These are phyloP conservation scores for Catocala nupta DNA, from an alignment of 2,888 invertebrate genomes.

Conservation along the genomic window DNA sequence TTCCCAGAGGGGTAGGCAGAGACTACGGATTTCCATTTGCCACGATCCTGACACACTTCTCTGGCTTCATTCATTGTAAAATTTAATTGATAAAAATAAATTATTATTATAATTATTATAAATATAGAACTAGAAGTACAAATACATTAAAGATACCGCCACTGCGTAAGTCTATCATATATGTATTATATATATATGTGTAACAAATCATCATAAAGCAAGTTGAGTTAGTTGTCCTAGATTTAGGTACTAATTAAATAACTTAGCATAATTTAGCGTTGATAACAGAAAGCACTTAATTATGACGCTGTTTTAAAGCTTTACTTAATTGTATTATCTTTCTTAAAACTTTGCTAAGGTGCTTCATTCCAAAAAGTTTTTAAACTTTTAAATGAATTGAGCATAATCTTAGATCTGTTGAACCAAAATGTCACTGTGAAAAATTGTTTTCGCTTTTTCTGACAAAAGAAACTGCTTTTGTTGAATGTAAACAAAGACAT, in stretches of 20 bases:
- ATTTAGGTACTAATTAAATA: neutral
- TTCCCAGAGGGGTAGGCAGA: no score
- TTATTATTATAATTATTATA: no score
- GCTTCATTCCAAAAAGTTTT: conserved; percentile 23
- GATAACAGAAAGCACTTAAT: neutral
- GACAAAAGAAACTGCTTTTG: conserved; percentile 46
- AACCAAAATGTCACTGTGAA: conserved; percentile 51
- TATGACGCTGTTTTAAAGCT: neutral
- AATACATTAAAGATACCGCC: no score
- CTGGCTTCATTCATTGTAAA: no score
- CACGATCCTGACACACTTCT: no score
- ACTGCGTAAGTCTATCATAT: no score
- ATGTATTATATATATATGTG: no score
- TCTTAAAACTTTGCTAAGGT: conserved; percentile 4
- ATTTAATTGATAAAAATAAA: no score
- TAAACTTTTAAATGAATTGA: conserved; percentile 42
- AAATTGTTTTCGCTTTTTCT: conserved; percentile 55
- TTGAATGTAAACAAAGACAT: conserved; percentile 55
- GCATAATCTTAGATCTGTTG: conserved; percentile 44
- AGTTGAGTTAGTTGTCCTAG: neutral
- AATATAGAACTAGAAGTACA: no score
- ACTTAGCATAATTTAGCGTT: neutral
- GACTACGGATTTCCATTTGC: no score
- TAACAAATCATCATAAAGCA: no score
- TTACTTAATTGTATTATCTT: conserved; percentile 3